Conservation (phyloP, 2,888 invertebrate genomes). For the Hydropsyche betteni region DNA sequence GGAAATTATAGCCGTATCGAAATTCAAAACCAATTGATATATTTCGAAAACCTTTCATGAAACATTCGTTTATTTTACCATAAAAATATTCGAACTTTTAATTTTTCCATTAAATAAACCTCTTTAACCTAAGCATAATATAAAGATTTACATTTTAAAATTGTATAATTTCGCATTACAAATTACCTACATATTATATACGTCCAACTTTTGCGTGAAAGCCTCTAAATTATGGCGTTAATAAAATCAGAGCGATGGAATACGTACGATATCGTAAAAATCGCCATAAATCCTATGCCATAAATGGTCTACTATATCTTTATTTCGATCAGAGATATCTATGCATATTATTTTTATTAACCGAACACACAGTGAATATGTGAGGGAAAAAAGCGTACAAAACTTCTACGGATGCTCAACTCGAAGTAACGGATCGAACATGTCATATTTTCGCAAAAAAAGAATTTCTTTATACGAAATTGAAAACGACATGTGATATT, state of each 20-base stretch:
- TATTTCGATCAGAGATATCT: slow-evolving; percentile 5
- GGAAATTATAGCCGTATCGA: too few relatives aligned
- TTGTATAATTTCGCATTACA: too few relatives aligned
- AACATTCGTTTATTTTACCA: too few relatives aligned
- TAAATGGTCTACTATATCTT: slow-evolving; percentile 8
- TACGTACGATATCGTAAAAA: slow-evolving; percentile 2
- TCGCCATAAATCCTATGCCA: slow-evolving; percentile 20
- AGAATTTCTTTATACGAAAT: slow-evolving; percentile 4
- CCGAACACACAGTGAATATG: too few relatives aligned
- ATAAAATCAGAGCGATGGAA: slow-evolving; percentile 16
- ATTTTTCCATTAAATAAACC: too few relatives aligned
- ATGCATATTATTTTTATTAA: slow-evolving; percentile 6
- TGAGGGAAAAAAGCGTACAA: too few relatives aligned
- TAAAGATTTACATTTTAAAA: too few relatives aligned
- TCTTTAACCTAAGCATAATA: too few relatives aligned
- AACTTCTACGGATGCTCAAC: not conserved
- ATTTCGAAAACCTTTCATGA: too few relatives aligned
- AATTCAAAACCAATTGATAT: too few relatives aligned
- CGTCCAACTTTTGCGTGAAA: not conserved
- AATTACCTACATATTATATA: too few relatives aligned
- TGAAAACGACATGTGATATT: slow-evolving; percentile 27
- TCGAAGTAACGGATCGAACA: not conserved
- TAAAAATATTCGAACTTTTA: too few relatives aligned
- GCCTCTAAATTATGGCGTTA: slow-evolving; percentile 24
- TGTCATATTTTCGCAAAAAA: slow-evolving; percentile 4